Evolutionary conservation across 2,888 invertebrate species (phyloP).

Genomic region (Cantharis lateralis): DNA sequence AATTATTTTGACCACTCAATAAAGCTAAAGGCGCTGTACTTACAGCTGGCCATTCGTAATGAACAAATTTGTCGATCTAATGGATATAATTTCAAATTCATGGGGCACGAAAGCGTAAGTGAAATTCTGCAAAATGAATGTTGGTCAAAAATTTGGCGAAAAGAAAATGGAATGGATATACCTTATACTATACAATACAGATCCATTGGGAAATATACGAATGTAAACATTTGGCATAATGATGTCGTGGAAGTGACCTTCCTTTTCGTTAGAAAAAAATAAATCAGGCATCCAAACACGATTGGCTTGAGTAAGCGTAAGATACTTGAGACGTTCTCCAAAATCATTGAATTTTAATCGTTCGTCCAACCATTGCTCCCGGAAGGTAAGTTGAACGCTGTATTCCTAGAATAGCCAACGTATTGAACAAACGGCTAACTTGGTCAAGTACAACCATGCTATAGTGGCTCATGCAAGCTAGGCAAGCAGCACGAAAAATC

Average conservation of each 20-base stretch:
- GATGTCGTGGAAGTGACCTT: slow-evolving; percentile 96
- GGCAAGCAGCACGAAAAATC: slow-evolving; percentile 24
- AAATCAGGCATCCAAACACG: slow-evolving; percentile 98
- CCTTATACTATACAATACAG: slow-evolving; percentile 94
- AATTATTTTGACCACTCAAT: slow-evolving; percentile 6
- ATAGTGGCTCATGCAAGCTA: slow-evolving; percentile 34
- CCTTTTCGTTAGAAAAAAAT: slow-evolving; percentile 97
- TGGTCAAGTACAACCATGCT: slow-evolving; percentile 25
- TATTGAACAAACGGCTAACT: slow-evolving; percentile 24
- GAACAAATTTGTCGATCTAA: slow-evolving; percentile 95
- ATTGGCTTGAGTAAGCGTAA: slow-evolving; percentile 91
- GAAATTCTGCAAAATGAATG: slow-evolving; percentile 74
- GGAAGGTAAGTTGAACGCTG: slow-evolving; percentile 95
- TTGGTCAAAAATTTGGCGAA: slow-evolving; percentile 7
- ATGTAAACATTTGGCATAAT: slow-evolving; percentile 98
- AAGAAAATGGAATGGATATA: slow-evolving; percentile 46
- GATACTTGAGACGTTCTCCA: slow-evolving; percentile 85
- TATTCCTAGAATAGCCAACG: slow-evolving; percentile 79
- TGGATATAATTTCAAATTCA: slow-evolving; percentile 96
- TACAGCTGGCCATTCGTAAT: slow-evolving; percentile 94
- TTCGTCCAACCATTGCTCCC: slow-evolving; percentile 96
- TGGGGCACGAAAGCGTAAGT: slow-evolving; percentile 93
- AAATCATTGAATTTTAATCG: slow-evolving; percentile 87
- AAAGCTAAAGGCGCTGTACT: slow-evolving; percentile 60
- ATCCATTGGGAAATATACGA: slow-evolving; percentile 92